Evolutionary conservation across 2,113 vertebrate species (phyloP), one percentile per base, ranked within the genome.

Genomic region (Leptosomus discolor): DNA sequence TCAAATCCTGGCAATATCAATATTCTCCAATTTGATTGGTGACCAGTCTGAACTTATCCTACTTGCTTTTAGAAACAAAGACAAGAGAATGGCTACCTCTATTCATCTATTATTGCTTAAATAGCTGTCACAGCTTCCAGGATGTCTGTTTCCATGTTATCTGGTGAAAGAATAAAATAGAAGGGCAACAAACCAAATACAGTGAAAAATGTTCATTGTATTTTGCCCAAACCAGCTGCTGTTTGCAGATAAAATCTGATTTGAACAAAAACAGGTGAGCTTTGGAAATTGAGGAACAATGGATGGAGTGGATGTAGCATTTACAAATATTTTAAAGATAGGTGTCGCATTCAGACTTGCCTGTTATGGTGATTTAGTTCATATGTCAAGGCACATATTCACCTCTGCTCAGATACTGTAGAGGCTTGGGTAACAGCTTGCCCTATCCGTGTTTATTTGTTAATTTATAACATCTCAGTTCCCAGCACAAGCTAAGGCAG

Each of bases 81-180:
- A 87, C 76, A 78, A 89, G 83, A 97, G 88, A 92, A 83, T 91
- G 41, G 73, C 80, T 71, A 73, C 91, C 56, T 81, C 88, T 58
- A 57, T 94, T 85, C 69, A 94, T 93, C 91, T 88, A 23, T 91
- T 97, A 91, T 75, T 95, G 85, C 95, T 94, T 97, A 94, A 95
- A 96, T 95, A 92, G 91, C 95, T 94, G 91, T 95, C 94, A 92
- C 79, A 84, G 86, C 86, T 89, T 94, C 73, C 80, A 93, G 88
- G 76, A 92, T 95, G 85, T 94, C 77, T 97, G 80, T 91, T 95
- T 92, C 76, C 65, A 69, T 75, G 88, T 92, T 97, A 96, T 94
- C 91, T 95, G 36, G 79, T 71, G 88, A 75, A 92, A 91, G 86
- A 84, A 81, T 83, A 90, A 95, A 96, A 95, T 51, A 91, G 51